Conservation (phyloP, 1,140 invertebrate species). For the Sipha flava region DNA sequence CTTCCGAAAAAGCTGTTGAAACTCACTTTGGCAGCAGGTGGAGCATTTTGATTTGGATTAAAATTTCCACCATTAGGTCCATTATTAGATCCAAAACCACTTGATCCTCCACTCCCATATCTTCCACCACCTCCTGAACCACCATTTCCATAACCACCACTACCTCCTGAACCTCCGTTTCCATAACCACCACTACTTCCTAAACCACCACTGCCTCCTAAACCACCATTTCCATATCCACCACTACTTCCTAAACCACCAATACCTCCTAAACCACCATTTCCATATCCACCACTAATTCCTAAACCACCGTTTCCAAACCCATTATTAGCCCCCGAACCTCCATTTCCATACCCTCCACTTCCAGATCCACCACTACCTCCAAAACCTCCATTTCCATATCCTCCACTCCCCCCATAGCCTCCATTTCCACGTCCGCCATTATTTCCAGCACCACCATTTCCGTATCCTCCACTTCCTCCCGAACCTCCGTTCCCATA, state of each 20-base stretch:
- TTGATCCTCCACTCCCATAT: neutral
- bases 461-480: neutral
- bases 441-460: neutral
- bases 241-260: neutral
- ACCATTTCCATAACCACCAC: neutral
- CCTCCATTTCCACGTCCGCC: neutral
- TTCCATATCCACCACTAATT: neutral
- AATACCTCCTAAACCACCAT: neutral
- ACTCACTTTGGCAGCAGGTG: neutral
- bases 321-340: neutral
- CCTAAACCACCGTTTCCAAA: neutral
- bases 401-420: neutral
- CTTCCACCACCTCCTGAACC: neutral
- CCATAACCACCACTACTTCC: neutral
- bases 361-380: neutral
- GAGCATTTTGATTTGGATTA: neutral
- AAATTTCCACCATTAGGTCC: neutral
- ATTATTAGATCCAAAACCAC: neutral
- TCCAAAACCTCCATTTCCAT: neutral
- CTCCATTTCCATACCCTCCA: neutral
- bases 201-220: neutral
- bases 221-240: neutral
- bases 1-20: neutral
- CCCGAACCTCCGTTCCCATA: neutral
- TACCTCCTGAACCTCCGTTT: neutral